phyloP scores from a whole-genome alignment of 1,140 invertebrate genomes.

The Aphelinus certus region DNA sequence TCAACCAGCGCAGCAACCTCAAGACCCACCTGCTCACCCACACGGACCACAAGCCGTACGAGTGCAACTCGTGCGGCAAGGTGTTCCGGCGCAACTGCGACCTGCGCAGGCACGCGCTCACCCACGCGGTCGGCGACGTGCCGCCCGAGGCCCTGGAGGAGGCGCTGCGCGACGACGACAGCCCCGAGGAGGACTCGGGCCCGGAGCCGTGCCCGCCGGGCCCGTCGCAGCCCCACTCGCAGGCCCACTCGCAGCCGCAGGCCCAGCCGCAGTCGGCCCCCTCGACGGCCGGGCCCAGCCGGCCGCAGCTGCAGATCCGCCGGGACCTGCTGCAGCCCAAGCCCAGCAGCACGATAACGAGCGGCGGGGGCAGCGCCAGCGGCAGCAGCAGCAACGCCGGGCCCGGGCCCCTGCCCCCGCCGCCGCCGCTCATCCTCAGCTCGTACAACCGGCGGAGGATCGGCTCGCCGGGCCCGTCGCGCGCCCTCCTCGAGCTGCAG shows the following conservation, averaged over 20 bases:
- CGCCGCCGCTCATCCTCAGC: conserved; percentile 61
- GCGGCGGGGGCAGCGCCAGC: conserved; percentile 43
- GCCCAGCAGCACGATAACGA: conserved; percentile 64
- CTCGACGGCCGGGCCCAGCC: conserved; percentile 52
- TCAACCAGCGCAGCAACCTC: conserved; percentile 91
- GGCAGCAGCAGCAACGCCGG: conserved; percentile 60
- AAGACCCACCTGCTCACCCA: conserved; percentile 95
- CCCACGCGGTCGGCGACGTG: conserved; percentile 85
- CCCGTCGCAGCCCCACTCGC: conserved; percentile 51
- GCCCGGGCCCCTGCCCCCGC: conserved; percentile 61
- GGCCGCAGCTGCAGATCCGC: conserved; percentile 76
- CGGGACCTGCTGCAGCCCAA: conserved; percentile 74
- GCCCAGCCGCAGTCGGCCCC: conserved; percentile 41
- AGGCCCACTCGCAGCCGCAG: conserved; percentile 26
- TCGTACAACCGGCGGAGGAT: conserved; percentile 60
- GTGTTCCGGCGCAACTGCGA: conserved; percentile 89
- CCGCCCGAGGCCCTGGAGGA: conserved; percentile 75
- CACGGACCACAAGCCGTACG: conserved; percentile 94
- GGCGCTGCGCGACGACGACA: conserved; percentile 73
- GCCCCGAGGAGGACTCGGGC: conserved; percentile 61
- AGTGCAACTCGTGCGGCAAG: conserved; percentile 90
- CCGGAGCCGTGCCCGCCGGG: conserved; percentile 53
- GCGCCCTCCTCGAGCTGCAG: conserved; percentile 58
- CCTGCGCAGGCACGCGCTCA: conserved; percentile 82
- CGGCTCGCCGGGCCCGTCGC: conserved; percentile 59